Percentiles rank a stretch among this genome's conserved stretches.
Evolutionary conservation across 2,888 invertebrate species (phyloP).

Genomic region (Tupiocoris notatus): DNA sequence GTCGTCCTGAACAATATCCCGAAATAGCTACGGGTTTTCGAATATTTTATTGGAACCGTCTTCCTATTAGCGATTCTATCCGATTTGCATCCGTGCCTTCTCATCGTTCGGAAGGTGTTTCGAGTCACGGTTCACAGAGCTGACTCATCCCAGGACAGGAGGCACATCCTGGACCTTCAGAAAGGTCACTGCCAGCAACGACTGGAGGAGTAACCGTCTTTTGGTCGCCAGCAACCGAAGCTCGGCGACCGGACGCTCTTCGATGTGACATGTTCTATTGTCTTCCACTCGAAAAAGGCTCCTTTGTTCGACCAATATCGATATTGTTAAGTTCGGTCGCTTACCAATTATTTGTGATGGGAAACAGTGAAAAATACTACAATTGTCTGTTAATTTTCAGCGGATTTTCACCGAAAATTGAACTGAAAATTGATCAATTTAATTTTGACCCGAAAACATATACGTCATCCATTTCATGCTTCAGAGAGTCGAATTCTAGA

Average conservation of each 20-base stretch:
- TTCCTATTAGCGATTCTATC: neutral
- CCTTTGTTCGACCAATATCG: no score
- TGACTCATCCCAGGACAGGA: conserved; percentile 11
- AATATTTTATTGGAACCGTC: conserved; percentile 6
- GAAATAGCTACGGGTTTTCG: neutral
- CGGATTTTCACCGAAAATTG: no score
- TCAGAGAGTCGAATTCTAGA: no score
- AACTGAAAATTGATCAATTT: no score
- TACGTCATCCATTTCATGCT: no score
- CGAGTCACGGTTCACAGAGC: conserved; percentile 16
- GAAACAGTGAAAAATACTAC: no score
- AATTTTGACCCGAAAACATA: no score
- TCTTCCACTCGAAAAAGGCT: no score
- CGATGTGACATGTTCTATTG: no score
- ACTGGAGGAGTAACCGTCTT: neutral
- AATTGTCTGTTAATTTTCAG: no score
- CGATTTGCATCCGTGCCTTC: conserved; percentile 12
- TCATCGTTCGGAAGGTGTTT: conserved; percentile 6
- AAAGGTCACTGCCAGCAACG: conserved; percentile 13
- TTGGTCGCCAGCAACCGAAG: neutral
- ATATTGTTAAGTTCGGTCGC: no score
- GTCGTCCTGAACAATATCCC: neutral
- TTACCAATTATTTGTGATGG: no score
- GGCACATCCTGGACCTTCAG: conserved; percentile 24
- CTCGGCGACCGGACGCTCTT: neutral